Percentiles rank a stretch among this genome's conserved stretches.
Conservation (phyloP, 2,888 invertebrate species). For the Eurois occulta region DNA sequence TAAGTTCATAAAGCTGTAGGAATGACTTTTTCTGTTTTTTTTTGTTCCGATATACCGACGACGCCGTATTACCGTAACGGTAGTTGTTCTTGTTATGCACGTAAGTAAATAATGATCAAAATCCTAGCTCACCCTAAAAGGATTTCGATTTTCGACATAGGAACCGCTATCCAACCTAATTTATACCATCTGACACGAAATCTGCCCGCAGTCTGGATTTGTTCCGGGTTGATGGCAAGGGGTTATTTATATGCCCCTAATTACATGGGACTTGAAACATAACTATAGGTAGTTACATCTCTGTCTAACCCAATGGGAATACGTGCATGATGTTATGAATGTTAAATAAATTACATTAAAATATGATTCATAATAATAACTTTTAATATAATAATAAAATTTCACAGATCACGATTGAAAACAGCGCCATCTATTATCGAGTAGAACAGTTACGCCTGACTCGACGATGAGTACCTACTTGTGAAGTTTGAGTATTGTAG, state of each 20-base stretch:
- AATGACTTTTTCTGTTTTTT: too few relatives aligned
- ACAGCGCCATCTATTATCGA: conserved; percentile 42
- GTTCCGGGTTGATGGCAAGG: not conserved
- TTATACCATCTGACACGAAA: not conserved
- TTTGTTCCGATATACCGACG: too few relatives aligned
- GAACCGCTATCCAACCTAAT: not conserved
- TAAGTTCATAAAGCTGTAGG: too few relatives aligned
- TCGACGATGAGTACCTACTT: not conserved
- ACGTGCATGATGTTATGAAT: not conserved
- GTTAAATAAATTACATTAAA: not conserved
- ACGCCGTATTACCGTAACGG: too few relatives aligned
- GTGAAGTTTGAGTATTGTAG: not conserved
- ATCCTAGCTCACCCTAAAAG: not conserved
- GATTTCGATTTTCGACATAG: not conserved
- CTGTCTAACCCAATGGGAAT: not conserved
- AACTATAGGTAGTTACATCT: not conserved
- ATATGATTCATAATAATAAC: too few relatives aligned
- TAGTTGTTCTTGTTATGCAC: too few relatives aligned
- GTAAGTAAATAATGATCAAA: not conserved
- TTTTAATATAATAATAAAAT: not conserved
- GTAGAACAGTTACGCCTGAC: conserved; percentile 6
- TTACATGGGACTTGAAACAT: not conserved
- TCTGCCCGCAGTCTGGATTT: not conserved
- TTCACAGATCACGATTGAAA: not conserved
- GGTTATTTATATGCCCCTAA: not conserved